Evolutionary conservation across 2,888 invertebrate species (phyloP), one percentile per base, ranked within the genome.

Genomic region (Bembecia ichneumoniformis): DNA sequence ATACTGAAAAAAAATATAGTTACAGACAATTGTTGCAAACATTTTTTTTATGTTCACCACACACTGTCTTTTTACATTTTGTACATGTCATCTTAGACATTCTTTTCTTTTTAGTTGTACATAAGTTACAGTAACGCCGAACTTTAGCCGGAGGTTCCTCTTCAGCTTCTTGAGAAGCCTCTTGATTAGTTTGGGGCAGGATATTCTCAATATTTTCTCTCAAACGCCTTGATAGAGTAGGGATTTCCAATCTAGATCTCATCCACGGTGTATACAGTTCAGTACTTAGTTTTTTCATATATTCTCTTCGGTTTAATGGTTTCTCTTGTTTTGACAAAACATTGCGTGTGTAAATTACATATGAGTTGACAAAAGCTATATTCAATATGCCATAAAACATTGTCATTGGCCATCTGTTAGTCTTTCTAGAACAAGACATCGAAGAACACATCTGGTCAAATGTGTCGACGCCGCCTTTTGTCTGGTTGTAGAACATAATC

Each of bases 401-500:
- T 11, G 44, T 11, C 47, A 47, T 56, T 5, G 56, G 58, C 59
- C 59, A 63, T 47, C 58, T 49, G 10, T 54, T 56, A 9, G 57
- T 60, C 43, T 62, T 58, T n/a, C 61, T 48, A 35, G 35, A 48
- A 47, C 58, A 57, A 10, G 56, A 53, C 58, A 58, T 58, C 3
- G 45, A 5, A 4, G 57, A 55, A 47, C 60, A 61, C 54, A 59
- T 60, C 46, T 59, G 55, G 35, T 57, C 60, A 35, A 61, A 57
- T 5, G 55, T 52, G 28, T 61, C 58, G 3, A 59, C 60, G n/a
- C 57, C 59, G 3, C 59, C 60, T 51, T 62, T 62, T 9, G 59
- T 58, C 14, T 50, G 14, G 48, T 64, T 64, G 49, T 62, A 63
- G 47, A 53, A 62, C 10, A 51, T 14, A 34, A 59, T 56, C 49